Base-by-base conservation (phyloP, 1,140 invertebrate genomes). In the Olivierus martensii region DNA sequence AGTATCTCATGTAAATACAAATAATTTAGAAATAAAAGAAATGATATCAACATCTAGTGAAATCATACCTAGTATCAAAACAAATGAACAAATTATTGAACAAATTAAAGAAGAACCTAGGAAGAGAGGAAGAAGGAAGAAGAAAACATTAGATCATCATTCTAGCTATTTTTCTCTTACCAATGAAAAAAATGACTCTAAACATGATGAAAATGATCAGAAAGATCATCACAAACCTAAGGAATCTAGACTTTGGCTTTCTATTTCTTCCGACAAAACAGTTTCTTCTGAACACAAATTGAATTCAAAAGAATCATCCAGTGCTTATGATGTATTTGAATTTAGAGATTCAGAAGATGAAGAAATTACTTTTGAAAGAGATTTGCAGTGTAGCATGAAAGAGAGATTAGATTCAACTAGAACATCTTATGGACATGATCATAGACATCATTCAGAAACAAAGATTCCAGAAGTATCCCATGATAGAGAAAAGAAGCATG, bases 341-440 rank as follows among this genome's bases (percentile, higher is more conserved):
- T 64, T 64, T 49, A 41, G 49, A 22, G 61, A 62, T 35, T 61
- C 59, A 28, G 62, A 63, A 38, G 61, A 61, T 19, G 62, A 60
- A 45, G 56, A 53, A 39, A 10, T 46, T 47, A 49, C 41, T 34
- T 53, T 57, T 48, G 47, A 51, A 47, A 18, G 21, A 45, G 44
- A 45, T 45, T 9, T 45, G 4, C 44, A 45, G 14, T 15, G 10
- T 11, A 49, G 35, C 35, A 37, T 52, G 9, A 57, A 57, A 42
- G 56, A 53, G n/a, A 53, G 46, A 17, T 44, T 57, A 34, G 56
- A 57, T 46, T 53, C 46, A 15, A 41, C 46, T n/a, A 34, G 53
- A 17, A 18, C 19, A 28, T 18, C 54, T 21, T 46, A 48, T 6
- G 22, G n/a, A 5, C 43, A 44, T 19, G 43, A 44, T 28, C 28